Evolutionary conservation across 2,113 vertebrate species (phyloP).

Genomic region (Sorex fumeus): DNA sequence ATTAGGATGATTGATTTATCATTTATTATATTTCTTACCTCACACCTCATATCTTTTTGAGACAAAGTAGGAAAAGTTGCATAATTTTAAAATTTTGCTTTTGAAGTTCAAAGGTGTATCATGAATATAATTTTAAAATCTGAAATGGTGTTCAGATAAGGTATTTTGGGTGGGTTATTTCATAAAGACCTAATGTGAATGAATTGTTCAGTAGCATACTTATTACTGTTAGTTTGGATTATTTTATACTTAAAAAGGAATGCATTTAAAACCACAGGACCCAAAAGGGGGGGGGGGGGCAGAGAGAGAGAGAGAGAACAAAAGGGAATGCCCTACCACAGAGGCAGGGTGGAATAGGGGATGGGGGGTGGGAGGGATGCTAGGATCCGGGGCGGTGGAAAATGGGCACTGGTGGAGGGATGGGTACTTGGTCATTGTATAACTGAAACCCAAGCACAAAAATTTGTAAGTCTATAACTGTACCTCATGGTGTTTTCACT

Average conservation of each 20-base stretch:
- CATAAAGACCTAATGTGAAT: background rate
- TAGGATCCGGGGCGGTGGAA: too few species aligned
- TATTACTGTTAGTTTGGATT: background rate
- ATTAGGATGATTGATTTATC: constrained; percentile 38
- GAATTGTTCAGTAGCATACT: background rate
- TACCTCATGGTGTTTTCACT: too few species aligned
- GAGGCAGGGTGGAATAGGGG: too few species aligned
- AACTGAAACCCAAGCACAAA: too few species aligned
- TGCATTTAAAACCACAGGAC: background rate
- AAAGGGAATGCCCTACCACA: too few species aligned
- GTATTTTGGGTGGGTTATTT: background rate
- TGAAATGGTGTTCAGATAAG: background rate
- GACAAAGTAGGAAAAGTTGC: constrained; percentile 18
- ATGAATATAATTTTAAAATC: constrained; percentile 35
- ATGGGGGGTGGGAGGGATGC: too few species aligned
- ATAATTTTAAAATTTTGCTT: constrained; percentile 39
- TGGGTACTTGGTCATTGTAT: too few species aligned
- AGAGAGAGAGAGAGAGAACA: too few species aligned
- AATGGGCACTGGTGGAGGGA: too few species aligned
- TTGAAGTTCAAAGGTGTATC: background rate
- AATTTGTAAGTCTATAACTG: too few species aligned
- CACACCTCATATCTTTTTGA: background rate
- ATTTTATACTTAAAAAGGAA: constrained; percentile 33
- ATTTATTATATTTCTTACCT: background rate
- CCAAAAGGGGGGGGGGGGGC: too few species aligned